phyloP scores from a whole-genome alignment of 2,797 vertebrate species.

The Garrulus glandarius region DNA sequence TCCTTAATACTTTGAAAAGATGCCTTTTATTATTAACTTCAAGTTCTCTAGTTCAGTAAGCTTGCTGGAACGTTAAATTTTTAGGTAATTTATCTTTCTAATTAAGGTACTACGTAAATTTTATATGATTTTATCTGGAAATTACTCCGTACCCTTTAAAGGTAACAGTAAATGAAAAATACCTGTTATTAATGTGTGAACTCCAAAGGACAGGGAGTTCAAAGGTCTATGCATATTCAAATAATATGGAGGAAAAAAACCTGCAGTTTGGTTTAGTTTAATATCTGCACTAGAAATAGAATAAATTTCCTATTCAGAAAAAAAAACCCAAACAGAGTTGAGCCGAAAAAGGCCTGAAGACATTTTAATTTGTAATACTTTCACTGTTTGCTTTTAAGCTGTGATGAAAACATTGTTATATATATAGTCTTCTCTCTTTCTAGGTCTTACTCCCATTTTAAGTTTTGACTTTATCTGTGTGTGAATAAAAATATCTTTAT shows the following conservation, averaged over 20 bases:
- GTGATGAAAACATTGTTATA: not conserved
- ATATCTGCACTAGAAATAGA: not conserved
- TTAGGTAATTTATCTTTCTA: constrained; percentile 51
- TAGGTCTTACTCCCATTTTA: not conserved
- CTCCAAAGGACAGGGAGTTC: not conserved
- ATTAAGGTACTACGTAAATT: constrained; percentile 37
- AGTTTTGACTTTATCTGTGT: not conserved
- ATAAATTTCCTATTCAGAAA: not conserved
- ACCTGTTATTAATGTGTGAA: not conserved
- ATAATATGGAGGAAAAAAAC: not conserved
- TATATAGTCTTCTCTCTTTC: not conserved
- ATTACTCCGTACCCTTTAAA: not conserved
- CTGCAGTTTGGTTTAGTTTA: not conserved
- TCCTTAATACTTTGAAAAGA: constrained; percentile 35
- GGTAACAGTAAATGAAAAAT: not conserved
- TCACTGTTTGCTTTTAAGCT: not conserved
- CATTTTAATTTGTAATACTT: not conserved
- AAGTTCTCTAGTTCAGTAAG: not conserved
- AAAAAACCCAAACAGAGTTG: not conserved
- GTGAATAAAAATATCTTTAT: not conserved
- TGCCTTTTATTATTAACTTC: constrained; percentile 16
- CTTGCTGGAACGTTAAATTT: constrained; percentile 43
- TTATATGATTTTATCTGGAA: not conserved
- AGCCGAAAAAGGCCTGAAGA: not conserved
- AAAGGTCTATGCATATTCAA: not conserved